Evolutionary conservation across 1,140 invertebrate species (phyloP), one percentile per base, ranked within the genome.

Genomic region (Drosophila obscura): DNA sequence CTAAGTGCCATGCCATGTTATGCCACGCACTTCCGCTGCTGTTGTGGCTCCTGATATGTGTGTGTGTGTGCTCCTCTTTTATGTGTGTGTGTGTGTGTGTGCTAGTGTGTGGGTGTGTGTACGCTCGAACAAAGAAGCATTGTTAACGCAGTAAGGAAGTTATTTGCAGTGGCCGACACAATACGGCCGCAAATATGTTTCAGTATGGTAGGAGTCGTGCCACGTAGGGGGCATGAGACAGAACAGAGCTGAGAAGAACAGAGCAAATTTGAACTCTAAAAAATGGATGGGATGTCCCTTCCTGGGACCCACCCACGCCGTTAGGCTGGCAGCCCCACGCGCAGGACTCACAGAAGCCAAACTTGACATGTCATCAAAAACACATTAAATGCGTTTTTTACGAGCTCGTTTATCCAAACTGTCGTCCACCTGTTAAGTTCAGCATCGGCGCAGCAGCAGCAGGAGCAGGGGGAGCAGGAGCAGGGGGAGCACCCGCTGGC

Each of bases 311-410:
- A 69, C 55, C 51, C 53, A 69, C 50, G 63, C 67, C 59, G 58
- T 68, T 79, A 78, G 64, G 64, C 48, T 57, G 8, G 13, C 57
- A 15, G n/a, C 13, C 22, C 22, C 39, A 28, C 13, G 9, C 24
- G 49, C 13, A 53, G 51, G 6, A 11, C 19, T 19, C 28, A 24
- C 28, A 19, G 44, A 15, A 43, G 51, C 61, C 19, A 73, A 66
- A 73, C 84, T 89, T 89, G 84, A 84, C 85, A 89, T 89, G 85
- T 89, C 85, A 89, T 89, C 85, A 89, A 89, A 89, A 89, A 89
- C 85, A 84, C 85, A 89, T 89, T 89, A 89, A 89, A 84, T 81
- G 77, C 78, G 77, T 75, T 75, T 89, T 89, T 89, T 89, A 89
- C 81, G 80, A 81, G 74, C 80, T 84, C 85, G 77, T 80, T 88